These are phyloP conservation scores for Macroramphosus scolopax DNA, from an alignment of 2,797 vertebrate genomes.

Conservation along the genomic window DNA sequence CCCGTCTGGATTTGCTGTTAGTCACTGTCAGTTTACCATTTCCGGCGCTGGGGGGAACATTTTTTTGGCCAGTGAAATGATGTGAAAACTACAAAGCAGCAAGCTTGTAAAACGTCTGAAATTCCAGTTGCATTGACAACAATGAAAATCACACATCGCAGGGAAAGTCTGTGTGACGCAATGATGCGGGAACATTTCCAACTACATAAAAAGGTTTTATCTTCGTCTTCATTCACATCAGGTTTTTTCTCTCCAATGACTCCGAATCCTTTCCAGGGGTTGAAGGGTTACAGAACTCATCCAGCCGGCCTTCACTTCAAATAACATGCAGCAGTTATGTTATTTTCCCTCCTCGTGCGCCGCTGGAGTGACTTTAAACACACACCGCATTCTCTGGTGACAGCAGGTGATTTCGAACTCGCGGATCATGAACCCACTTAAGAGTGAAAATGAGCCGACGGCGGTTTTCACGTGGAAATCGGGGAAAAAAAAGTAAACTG, in stretches of 20 bases:
- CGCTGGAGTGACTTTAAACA: slow-evolving; percentile 44
- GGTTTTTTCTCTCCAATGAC: too few relatives aligned
- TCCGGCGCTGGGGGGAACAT: slow-evolving; percentile 68
- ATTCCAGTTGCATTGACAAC: slow-evolving; percentile 35
- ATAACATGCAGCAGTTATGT: slow-evolving; percentile 16
- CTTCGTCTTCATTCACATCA: slow-evolving; percentile 16
- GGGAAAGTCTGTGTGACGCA: too few relatives aligned
- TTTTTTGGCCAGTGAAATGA: slow-evolving; percentile 59
- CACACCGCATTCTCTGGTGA: slow-evolving; percentile 58
- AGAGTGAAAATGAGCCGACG: slow-evolving; percentile 51
- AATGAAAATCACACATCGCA: too few relatives aligned
- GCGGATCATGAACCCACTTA: slow-evolving; percentile 48
- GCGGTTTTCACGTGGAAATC: slow-evolving; percentile 14
- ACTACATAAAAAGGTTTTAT: neutral
- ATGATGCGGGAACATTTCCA: too few relatives aligned
- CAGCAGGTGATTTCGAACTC: slow-evolving; percentile 49
- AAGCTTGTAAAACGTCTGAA: slow-evolving; percentile 43
- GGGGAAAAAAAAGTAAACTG: slow-evolving; percentile 55
- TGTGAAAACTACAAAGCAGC: slow-evolving; percentile 58
- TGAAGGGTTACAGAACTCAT: slow-evolving; percentile 16
- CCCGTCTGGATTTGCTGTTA: slow-evolving; percentile 78
- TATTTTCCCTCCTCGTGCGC: too few relatives aligned
- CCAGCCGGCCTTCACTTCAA: slow-evolving; percentile 22
- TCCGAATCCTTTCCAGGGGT: slow-evolving; percentile 4
- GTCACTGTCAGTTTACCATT: slow-evolving; percentile 64